Conservation (phyloP, 2,888 invertebrate genomes). For the Xestia ashworthii region DNA sequence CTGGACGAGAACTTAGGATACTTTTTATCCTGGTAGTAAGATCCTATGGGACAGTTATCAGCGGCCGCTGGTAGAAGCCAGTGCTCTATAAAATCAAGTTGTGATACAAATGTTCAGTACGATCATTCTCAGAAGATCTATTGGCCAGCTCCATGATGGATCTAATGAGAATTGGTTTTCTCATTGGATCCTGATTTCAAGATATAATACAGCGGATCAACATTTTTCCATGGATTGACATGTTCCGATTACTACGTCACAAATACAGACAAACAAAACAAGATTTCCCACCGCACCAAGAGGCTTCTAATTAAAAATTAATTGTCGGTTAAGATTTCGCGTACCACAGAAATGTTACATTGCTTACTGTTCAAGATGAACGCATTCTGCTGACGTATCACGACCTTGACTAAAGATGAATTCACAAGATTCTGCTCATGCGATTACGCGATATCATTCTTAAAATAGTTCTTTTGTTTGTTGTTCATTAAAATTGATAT, state of each 20-base stretch:
- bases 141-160: no score
- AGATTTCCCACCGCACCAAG: not conserved
- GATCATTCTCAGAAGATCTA: no score
- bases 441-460: not conserved
- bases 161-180: no score
- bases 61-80: no score
- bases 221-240: not conserved
- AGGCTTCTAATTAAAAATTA: not conserved
- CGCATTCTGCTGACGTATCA: constrained; percentile 6
- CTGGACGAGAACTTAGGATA: no score
- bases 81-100: not conserved
- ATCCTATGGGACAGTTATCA: no score
- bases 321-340: constrained; percentile 4
- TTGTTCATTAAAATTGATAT: not conserved
- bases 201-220: no score
- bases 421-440: not conserved
- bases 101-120: not conserved
- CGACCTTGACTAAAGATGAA: constrained; percentile 16
- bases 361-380: constrained; percentile 6
- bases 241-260: not conserved
- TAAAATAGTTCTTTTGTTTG: not conserved
- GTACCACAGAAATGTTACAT: not conserved
- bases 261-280: not conserved
- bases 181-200: no score
- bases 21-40: no score